Conservation (phyloP, 92 coral and sea anemone species). For the Parazoanthus atlanticus region DNA sequence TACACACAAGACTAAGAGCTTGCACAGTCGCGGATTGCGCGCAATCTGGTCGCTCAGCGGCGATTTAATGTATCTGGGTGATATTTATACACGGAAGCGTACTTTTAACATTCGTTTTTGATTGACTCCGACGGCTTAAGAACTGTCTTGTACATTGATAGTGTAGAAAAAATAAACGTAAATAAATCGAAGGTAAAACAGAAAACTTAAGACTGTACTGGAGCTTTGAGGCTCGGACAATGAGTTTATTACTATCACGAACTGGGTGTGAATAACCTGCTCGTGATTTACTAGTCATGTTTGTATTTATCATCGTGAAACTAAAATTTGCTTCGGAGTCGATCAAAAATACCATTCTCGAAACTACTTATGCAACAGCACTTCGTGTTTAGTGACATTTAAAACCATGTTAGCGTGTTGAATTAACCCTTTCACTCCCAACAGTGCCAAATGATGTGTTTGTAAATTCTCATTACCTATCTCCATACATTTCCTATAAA, state of each 20-base stretch:
- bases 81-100: too few species aligned
- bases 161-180: background rate
- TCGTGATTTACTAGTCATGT: background rate
- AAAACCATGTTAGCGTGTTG: too few species aligned
- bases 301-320: too few species aligned
- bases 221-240: too few species aligned
- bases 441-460: too few species aligned
- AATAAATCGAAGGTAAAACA: too few species aligned
- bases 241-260: too few species aligned
- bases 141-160: background rate
- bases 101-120: background rate
- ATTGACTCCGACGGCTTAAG: background rate
- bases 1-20: background rate
- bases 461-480: too few species aligned
- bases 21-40: background rate
- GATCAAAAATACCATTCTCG: background rate
- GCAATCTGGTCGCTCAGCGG: background rate
- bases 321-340: background rate
- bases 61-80: background rate
- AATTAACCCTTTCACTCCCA: too few species aligned
- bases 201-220: too few species aligned
- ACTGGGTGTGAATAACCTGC: background rate
- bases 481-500: too few species aligned
- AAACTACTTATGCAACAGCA: background rate
- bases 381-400: background rate